Evolutionary conservation across 2,888 invertebrate genomes (phyloP), one percentile per base, ranked within the genome.

Genomic region (Folsomia manolachei): DNA sequence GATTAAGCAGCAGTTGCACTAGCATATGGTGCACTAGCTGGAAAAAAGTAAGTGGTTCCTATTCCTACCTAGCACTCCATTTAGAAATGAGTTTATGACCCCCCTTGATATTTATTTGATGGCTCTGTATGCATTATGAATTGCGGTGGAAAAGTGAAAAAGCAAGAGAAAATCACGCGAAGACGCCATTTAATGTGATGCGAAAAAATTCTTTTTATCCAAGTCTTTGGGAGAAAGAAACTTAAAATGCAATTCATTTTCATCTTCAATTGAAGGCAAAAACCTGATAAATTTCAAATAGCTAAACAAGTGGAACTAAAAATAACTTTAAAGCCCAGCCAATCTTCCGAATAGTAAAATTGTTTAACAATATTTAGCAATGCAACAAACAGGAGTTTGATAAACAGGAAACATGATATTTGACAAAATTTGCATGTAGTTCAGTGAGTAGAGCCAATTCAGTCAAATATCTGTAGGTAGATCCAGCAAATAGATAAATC

Each of bases 61-160:
- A 7, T 56, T 56, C n/a, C 7, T 39, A 39, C 7, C 39, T 39
- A 39, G 39, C 39, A 39, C 39, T 39, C 39, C 39, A 39, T 39
- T 39, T 39, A 39, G 14, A 39, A 19, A 56, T 56, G 56, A 19
- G 56, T 56, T 56, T 56, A 56, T 56, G 56, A 56, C 56, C 21
- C 56, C 19, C 7, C 56, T 56, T 56, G 56, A 56, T 56, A 21
- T 56, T 56, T 56, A 56, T 56, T 56, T 56, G 56, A 56, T 56
- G 21, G 56, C 56, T 56, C 19, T n/a, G 19, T 21, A 56, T 56
- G 56, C 56, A 56, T 56, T 56, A 56, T 56, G 56, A 19, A 56
- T 56, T 56, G 19, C 19, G 21, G 39, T 39, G 14, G 39, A 39
- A 9, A 14, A 39, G 39, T 9, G 39, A 39, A 39, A 39, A 39